Conservation (phyloP, 2,797 vertebrate species). For the Gallinago stenura region DNA sequence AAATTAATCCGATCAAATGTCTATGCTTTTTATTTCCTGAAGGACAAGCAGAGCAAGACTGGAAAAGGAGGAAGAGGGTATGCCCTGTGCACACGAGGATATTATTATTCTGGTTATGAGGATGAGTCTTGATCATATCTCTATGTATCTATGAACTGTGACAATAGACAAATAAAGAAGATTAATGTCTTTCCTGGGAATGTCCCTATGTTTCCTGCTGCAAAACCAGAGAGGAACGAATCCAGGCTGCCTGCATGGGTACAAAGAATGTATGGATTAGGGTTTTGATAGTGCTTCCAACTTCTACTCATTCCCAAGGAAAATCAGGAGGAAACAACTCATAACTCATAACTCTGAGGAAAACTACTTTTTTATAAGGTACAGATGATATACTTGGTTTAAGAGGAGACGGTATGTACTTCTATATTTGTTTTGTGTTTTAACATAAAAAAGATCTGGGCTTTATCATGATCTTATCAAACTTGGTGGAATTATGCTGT, state of each 20-base stretch:
- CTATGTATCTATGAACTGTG: not conserved
- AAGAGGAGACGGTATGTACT: not conserved
- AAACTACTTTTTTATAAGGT: not conserved
- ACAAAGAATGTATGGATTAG: not conserved
- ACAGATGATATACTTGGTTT: fast-evolving
- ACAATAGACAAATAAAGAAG: not conserved
- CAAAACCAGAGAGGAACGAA: not conserved
- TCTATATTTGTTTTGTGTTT: not conserved
- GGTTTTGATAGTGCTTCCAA: not conserved
- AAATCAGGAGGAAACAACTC: not conserved
- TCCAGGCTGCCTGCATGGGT: not conserved
- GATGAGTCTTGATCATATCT: not conserved
- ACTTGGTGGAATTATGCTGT: not conserved
- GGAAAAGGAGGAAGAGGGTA: not conserved
- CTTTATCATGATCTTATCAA: not conserved
- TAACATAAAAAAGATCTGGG: not conserved
- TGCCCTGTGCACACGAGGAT: not conserved
- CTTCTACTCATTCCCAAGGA: not conserved
- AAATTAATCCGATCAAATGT: not conserved
- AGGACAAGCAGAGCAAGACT: not conserved
- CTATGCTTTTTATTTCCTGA: not conserved
- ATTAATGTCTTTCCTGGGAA: not conserved
- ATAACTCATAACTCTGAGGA: not conserved
- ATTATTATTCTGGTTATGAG: not conserved
- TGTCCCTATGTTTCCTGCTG: not conserved